A percentile compares a stretch with the other conserved stretches of the same genome.
Conservation (phyloP, 2,113 vertebrate species). For the Burhinus bistriatus region DNA sequence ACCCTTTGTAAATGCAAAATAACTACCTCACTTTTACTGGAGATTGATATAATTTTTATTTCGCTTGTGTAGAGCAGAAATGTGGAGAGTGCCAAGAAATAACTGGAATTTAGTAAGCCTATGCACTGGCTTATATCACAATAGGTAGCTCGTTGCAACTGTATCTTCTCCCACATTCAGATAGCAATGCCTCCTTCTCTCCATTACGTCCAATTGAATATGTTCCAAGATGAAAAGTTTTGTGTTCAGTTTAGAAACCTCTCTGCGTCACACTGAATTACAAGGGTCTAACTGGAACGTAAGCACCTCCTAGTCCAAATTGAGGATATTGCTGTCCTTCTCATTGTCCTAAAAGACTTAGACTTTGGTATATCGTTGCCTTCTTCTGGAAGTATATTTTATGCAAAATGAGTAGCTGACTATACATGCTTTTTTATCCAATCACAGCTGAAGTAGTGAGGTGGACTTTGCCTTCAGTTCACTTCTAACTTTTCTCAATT, state of each 20-base stretch:
- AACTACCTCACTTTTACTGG: background rate
- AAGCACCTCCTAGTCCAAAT: accelerated
- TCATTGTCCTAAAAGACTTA: background rate
- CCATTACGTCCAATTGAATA: background rate
- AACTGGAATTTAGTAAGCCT: background rate
- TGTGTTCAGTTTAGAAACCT: background rate
- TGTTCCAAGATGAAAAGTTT: background rate
- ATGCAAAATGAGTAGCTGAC: background rate
- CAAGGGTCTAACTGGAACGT: background rate
- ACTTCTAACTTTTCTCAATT: background rate
- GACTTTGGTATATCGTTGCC: background rate
- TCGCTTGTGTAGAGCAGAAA: background rate
- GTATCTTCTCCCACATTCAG: background rate
- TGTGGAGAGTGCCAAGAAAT: background rate
- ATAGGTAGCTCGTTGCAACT: accelerated
- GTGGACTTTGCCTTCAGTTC: background rate
- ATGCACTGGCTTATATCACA: background rate
- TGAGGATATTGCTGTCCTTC: background rate
- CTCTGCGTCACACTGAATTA: background rate
- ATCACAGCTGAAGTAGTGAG: background rate
- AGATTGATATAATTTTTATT: background rate
- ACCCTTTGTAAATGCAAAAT: background rate
- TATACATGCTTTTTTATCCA: background rate
- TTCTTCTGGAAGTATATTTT: background rate
- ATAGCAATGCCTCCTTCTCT: accelerated